Conservation (phyloP, 2,113 vertebrate genomes). For the Trichomycterus rosablanca region DNA sequence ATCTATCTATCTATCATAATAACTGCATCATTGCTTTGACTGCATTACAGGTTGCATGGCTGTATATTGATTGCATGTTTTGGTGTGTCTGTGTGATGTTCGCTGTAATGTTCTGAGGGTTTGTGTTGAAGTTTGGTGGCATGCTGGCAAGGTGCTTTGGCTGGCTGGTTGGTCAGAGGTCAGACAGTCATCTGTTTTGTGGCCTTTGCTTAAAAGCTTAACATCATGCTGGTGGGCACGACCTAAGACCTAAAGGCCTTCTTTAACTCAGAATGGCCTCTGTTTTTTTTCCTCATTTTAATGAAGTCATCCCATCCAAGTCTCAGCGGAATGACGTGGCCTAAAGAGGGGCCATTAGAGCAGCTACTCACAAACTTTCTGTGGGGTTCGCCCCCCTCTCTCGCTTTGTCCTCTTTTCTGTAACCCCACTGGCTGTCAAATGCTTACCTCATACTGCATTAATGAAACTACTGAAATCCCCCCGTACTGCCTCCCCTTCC, state of each 20-base stretch:
- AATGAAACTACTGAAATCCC: constrained; percentile 35
- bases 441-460: constrained; percentile 50
- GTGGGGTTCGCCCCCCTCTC: constrained; percentile 15
- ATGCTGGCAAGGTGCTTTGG: constrained; percentile 82
- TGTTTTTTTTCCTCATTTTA: constrained; percentile 7
- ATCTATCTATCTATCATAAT: too few relatives aligned
- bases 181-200: constrained; percentile 34
- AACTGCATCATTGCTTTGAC: too few relatives aligned
- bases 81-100: constrained; percentile 55
- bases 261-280: background rate
- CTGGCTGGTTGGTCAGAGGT: constrained; percentile 67
- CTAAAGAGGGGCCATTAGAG: constrained; percentile 32
- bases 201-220: constrained; percentile 28
- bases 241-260: background rate
- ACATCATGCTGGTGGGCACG: background rate
- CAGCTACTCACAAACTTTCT: constrained; percentile 32
- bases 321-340: constrained; percentile 25
- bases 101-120: constrained; percentile 49
- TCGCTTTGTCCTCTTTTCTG: constrained; percentile 33
- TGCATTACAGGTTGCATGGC: constrained; percentile 3
- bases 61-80: constrained; percentile 2
- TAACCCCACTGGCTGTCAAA: constrained; percentile 56
- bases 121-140: constrained; percentile 67
- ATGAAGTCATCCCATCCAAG: constrained; percentile 34
- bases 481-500: constrained; percentile 41